Evolutionary conservation across 2,888 invertebrate species (phyloP), one percentile per base, ranked within the genome.

Genomic region (Sycophila texana): DNA sequence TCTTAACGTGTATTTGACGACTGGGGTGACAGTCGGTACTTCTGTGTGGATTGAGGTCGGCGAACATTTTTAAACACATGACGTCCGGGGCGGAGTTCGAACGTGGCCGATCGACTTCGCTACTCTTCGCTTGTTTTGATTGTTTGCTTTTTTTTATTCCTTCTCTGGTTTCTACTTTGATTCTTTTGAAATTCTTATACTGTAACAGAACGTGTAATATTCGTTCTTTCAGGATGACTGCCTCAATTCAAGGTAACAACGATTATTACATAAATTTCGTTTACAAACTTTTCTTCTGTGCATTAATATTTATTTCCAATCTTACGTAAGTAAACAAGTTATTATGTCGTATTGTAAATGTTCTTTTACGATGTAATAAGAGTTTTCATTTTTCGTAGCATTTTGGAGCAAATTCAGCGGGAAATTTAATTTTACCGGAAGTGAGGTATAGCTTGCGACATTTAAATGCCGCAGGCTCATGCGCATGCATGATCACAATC

Each of bases 391-490:
- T 10, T 20, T 10, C 30, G 57, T 26, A 57, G 39, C 1, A 53
- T 70, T 57, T 26, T 58, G 0, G 18, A 10, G 14, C 12, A 53
- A 39, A 51, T 39, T 60, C 47, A 18, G 53, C 63, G 63, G 61
- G 72, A 68, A 76, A 72, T 80, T 80, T 49, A 63, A 83, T 79
- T 63, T 30, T 47, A 74, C 84, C 84, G 84, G 84, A 85, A 83
- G 71, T 81, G 47, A 76, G 76, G 57, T 47, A 39, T 39, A 78
- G 79, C 80, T 79, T 70, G 74, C 67, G 72, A 20, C 73, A 80
- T 84, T 82, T 63, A 81, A 83, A 84, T 72, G 74, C 74, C 26
- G 26, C 26, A 26, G 2, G 26, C 26, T 26, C 26, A 26, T 26
- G 26, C 26, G 26, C 26, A 26, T 26, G 26, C 26, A 26, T 26